Conservation (phyloP, 2,113 vertebrate species). For the Platichthys flesus region DNA sequence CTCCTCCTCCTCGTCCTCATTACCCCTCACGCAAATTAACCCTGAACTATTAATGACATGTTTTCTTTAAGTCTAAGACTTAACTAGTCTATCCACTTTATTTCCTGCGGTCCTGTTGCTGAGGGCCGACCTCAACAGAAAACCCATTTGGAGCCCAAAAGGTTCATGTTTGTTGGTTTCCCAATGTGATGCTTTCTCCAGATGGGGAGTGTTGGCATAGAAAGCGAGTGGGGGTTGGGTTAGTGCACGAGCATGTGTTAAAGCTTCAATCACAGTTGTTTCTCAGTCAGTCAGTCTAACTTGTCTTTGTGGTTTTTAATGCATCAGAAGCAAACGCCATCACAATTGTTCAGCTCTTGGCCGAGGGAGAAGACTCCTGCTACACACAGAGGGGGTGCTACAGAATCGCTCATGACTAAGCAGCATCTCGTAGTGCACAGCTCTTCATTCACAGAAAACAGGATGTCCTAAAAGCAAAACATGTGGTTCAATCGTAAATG, state of each 20-base stretch:
- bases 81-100: background rate
- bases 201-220: conserved; percentile 35
- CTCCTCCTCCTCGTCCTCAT: background rate
- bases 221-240: conserved; percentile 27
- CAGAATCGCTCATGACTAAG: too few species aligned
- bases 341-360: too few species aligned
- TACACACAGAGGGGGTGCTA: too few species aligned
- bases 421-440: too few species aligned
- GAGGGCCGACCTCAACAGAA: background rate
- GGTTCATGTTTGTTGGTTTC: conserved; percentile 1
- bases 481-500: too few species aligned
- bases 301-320: too few species aligned
- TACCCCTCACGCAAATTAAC: background rate
- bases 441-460: too few species aligned
- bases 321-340: too few species aligned
- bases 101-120: background rate
- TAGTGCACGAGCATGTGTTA: background rate
- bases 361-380: too few species aligned
- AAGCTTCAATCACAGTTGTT: conserved; percentile 23
- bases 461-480: too few species aligned
- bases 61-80: background rate
- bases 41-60: conserved; percentile 4
- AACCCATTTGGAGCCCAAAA: background rate
- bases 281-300: too few species aligned
- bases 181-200: conserved; percentile 47